A percentile compares a stretch with the other conserved stretches of the same genome.
These are phyloP conservation scores for Phylloscopus whistleri DNA, from an alignment of 2,113 vertebrate species.

Conservation along the genomic window DNA sequence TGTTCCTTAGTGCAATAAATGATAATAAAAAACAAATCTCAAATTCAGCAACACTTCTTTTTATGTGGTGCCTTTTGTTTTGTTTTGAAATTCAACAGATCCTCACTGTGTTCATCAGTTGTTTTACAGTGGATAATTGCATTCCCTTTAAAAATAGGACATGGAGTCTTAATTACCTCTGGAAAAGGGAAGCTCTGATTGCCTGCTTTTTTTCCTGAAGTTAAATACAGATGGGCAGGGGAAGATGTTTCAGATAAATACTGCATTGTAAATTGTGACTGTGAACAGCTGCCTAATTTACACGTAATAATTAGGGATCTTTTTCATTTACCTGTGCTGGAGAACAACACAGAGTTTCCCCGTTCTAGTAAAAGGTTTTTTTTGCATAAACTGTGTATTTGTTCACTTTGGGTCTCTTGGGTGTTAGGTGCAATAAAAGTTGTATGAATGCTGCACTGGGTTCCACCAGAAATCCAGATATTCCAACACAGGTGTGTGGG, in stretches of 20 bases:
- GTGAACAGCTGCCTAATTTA: neutral
- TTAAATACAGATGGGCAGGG: neutral
- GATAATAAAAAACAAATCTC: slow-evolving; percentile 62
- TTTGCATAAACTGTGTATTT: neutral
- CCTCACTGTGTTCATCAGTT: neutral
- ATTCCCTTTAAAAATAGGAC: neutral
- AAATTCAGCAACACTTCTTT: slow-evolving; percentile 40
- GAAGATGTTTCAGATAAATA: neutral
- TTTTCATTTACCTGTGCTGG: neutral
- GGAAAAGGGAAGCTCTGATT: neutral
- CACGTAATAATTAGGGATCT: neutral
- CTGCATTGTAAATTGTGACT: neutral
- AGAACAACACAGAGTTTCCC: neutral
- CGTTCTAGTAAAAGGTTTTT: neutral
- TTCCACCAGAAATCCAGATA: neutral
- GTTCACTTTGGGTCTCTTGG: neutral
- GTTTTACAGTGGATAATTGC: neutral
- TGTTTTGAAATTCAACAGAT: neutral
- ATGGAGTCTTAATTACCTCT: neutral
- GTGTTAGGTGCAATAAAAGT: neutral
- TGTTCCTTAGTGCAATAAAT: slow-evolving; percentile 79
- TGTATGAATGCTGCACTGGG: accelerated
- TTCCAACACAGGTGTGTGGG: accelerated
- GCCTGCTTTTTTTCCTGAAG: neutral
- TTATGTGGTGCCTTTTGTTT: slow-evolving; percentile 63